phyloP scores from a whole-genome alignment of 2,113 vertebrate genomes.

The Galbula dea region DNA sequence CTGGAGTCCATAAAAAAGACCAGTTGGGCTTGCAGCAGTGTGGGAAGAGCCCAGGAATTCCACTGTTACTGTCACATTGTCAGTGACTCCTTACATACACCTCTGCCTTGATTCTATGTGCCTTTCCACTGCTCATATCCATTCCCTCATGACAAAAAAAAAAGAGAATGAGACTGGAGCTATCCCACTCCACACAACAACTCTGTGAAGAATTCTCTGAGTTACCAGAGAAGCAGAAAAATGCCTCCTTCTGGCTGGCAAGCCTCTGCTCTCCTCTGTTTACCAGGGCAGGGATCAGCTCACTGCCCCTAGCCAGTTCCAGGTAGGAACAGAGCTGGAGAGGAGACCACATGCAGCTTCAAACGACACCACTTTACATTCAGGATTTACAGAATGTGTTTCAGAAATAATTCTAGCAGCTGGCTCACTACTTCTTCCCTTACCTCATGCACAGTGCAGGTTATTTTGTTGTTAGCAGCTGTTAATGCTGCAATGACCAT shows the following conservation, averaged over 20 bases:
- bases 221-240: not conserved
- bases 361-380: not conserved
- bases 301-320: not conserved
- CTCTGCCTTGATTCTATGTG: too few species aligned
- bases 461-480: not conserved
- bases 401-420: not conserved
- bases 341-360: not conserved
- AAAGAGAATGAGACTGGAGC: not conserved
- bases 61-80: not conserved
- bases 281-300: rapidly evolving
- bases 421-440: not conserved
- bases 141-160: not conserved
- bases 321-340: not conserved
- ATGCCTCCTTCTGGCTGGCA: not conserved
- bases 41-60: not conserved
- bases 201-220: not conserved
- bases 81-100: not conserved
- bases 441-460: not conserved
- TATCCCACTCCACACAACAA: too few species aligned
- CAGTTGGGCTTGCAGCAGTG: not conserved
- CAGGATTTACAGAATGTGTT: not conserved
- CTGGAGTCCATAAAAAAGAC: not conserved
- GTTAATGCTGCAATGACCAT: not conserved
- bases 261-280: not conserved
- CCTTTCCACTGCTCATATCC: too few species aligned